These are phyloP conservation scores for Nasalis larvatus DNA, from an alignment of 2,113 vertebrate species.

Conservation along the genomic window DNA sequence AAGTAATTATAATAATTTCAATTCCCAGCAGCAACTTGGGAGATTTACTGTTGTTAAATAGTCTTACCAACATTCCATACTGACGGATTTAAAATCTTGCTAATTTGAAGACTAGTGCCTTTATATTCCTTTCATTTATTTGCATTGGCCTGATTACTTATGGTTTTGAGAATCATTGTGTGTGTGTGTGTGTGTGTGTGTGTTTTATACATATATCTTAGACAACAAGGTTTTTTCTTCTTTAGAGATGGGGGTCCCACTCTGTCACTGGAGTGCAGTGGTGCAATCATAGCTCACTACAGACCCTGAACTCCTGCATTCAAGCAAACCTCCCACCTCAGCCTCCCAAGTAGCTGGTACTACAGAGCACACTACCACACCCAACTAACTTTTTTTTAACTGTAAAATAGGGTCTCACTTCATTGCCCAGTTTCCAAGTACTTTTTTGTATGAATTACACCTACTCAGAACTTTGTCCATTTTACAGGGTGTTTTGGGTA, in stretches of 20 bases:
- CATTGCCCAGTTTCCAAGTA: neutral
- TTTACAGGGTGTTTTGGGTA: neutral
- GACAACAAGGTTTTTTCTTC: neutral
- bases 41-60: neutral
- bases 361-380: too few species aligned
- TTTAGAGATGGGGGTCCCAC: too few species aligned
- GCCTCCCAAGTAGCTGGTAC: too few species aligned
- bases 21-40: neutral
- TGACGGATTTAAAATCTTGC: neutral
- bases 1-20: neutral
- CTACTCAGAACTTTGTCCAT: neutral
- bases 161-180: neutral
- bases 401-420: too few species aligned
- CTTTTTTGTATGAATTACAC: neutral
- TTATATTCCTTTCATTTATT: neutral
- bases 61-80: neutral
- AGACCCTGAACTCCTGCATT: too few species aligned
- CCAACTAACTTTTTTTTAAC: too few species aligned
- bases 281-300: too few species aligned
- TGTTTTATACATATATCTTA: neutral
- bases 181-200: too few species aligned
- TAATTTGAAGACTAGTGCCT: neutral
- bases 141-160: neutral
- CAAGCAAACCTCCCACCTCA: too few species aligned
- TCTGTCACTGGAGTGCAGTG: too few species aligned